A percentile compares a stretch with the other conserved stretches of the same genome.
Evolutionary conservation across 2,113 vertebrate genomes (phyloP).

Genomic region (Todiramphus chloris): DNA sequence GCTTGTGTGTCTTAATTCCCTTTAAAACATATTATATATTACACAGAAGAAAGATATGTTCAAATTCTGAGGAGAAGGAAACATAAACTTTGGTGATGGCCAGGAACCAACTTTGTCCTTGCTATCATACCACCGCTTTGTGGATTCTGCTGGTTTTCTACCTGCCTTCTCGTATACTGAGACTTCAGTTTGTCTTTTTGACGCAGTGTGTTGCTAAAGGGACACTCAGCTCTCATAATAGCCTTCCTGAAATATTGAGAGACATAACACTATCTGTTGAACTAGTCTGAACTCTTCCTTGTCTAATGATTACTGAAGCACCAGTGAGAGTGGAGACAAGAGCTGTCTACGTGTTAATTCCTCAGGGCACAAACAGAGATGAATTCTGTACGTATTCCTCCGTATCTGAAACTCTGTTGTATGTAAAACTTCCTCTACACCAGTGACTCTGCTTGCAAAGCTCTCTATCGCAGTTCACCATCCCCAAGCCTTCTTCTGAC

Average conservation of each 20-base stretch:
- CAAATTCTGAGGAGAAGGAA: neutral
- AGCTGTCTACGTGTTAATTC: neutral
- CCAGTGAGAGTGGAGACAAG: neutral
- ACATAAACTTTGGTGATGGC: neutral
- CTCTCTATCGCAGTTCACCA: neutral
- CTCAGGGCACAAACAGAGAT: neutral
- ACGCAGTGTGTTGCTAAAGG: neutral
- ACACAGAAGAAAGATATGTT: neutral
- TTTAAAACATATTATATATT: neutral
- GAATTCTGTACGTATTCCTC: neutral
- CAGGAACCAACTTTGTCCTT: neutral
- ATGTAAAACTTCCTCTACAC: neutral
- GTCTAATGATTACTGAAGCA: neutral
- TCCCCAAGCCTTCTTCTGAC: neutral
- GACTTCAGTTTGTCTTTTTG: neutral
- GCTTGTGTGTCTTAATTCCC: neutral
- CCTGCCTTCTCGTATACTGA: neutral
- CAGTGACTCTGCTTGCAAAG: neutral
- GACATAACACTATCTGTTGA: neutral
- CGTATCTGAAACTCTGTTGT: neutral
- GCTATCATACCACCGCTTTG: neutral
- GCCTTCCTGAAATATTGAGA: neutral
- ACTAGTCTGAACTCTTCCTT: neutral
- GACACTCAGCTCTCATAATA: neutral
- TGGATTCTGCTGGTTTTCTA: neutral